Evolutionary conservation across 2,888 invertebrate species (phyloP), one percentile per base, ranked within the genome.

Genomic region (Chrysolina haemoptera): DNA sequence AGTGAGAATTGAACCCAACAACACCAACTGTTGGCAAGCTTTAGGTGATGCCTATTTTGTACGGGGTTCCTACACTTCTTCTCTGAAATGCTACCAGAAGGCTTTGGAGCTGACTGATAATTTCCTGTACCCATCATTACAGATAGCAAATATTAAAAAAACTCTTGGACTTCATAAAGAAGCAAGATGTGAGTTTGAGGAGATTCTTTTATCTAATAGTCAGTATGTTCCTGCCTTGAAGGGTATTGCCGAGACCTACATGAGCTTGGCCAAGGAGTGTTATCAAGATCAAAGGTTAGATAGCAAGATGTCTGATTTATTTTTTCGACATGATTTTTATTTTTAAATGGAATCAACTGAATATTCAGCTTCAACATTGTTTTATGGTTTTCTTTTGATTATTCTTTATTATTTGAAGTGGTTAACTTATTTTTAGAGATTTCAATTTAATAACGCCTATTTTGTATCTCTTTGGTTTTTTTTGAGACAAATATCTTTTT

Each of bases 11-110:
- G 92, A 94, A 84, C 90, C 93, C 11, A 89, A 89, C 76, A 93
- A 96, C 87, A 91, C 91, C 72, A 88, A 91, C 80, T 90, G 94
- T 79, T 97, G 96, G 94, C 97, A 97, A 88, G 94, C 95, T 78
- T 89, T 98, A 79, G 98, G 95, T 50, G 98, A 98, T 90, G 95
- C 96, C 0, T 98, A 98, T 87, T 91, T 93, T 82, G 91, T 92
- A n/a, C 90, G 96, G 80, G 98, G 98, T 1, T 96, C 97, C n/a
- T 94, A 93, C 84, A 94, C 93, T 62, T 95, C 98, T 9, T 95
- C 97, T n/a, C 89, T 96, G 73, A 95, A 94, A 85, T 96, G 96
- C 46, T 98, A 96, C 86, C 92, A 94, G 79, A 93, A 93, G 88
- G 94, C 94, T 14, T 89, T 93, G 62, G 91, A 93, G 84, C 86